Evolutionary conservation across 2,888 invertebrate genomes (phyloP).

Genomic region (Noctua pronuba): DNA sequence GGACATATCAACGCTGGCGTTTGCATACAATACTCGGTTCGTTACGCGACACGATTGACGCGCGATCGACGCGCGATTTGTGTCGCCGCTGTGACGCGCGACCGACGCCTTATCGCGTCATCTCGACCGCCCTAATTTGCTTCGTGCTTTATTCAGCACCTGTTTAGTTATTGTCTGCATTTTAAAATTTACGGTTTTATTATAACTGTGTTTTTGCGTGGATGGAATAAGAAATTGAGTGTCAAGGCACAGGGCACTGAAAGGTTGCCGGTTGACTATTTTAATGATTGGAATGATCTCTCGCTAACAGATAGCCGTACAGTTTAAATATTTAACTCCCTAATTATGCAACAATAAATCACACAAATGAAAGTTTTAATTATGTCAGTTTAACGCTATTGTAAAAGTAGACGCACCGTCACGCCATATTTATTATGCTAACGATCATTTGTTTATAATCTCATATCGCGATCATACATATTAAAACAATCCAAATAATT

Average conservation of each 20-base stretch:
- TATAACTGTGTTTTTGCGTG: constrained; percentile 41
- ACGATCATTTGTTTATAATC: constrained; percentile 63
- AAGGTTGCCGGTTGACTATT: no score
- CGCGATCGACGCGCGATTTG: constrained; percentile 78
- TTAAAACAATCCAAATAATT: constrained; percentile 77
- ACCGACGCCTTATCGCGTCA: constrained; percentile 72
- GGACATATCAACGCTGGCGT: constrained; percentile 68
- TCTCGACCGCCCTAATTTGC: constrained; percentile 81
- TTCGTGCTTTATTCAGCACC: constrained; percentile 79
- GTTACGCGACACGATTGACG: constrained; percentile 81
- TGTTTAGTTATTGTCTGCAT: constrained; percentile 70
- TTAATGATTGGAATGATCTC: constrained; percentile 1
- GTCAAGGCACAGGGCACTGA: background rate
- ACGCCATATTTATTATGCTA: constrained; percentile 60
- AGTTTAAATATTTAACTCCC: background rate
- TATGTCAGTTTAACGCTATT: constrained; percentile 38
- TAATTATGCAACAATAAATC: constrained; percentile 29
- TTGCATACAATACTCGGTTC: constrained; percentile 87
- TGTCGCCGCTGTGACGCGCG: constrained; percentile 70
- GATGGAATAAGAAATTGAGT: constrained; percentile 35
- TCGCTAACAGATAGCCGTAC: background rate
- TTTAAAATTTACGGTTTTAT: constrained; percentile 55
- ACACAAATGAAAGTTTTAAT: constrained; percentile 49
- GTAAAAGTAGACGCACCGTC: constrained; percentile 45
- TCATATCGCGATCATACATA: constrained; percentile 68